phyloP scores from a whole-genome alignment of 2,113 vertebrate genomes.

The Sinocyclocheilus grahami region DNA sequence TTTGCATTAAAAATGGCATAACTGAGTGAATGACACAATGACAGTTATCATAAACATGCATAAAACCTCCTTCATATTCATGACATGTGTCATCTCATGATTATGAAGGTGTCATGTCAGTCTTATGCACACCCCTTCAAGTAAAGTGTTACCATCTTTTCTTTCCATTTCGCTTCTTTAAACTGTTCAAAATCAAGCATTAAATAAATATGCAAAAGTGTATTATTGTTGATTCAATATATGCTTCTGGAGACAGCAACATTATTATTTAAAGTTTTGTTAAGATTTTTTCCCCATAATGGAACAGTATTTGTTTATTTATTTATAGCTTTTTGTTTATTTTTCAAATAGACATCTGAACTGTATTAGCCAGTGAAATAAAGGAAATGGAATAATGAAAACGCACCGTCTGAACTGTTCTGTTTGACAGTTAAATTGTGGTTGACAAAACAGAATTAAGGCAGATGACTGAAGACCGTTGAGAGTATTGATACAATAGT shows the following conservation, averaged over 20 bases:
- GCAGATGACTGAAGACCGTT: too few relatives aligned
- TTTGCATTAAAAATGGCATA: too few relatives aligned
- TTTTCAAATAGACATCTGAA: background rate
- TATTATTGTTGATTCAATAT: slow-evolving; percentile 57
- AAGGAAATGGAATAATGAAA: background rate
- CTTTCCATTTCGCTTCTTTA: background rate
- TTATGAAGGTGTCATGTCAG: too few relatives aligned
- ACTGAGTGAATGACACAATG: too few relatives aligned
- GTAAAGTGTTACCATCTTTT: background rate
- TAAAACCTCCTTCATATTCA: too few relatives aligned
- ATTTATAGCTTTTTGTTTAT: background rate
- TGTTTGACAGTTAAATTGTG: background rate
- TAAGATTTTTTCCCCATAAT: background rate
- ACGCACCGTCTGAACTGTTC: background rate
- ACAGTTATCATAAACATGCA: too few relatives aligned
- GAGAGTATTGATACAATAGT: too few relatives aligned
- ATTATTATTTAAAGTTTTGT: slow-evolving; percentile 44
- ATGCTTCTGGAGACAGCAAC: slow-evolving; percentile 22
- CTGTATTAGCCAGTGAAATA: slow-evolving; percentile 39
- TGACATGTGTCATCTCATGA: too few relatives aligned
- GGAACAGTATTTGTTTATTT: slow-evolving; percentile 3
- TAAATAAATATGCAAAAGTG: slow-evolving; percentile 55
- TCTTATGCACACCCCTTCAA: too few relatives aligned
- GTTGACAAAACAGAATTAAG: background rate
- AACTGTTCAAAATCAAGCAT: slow-evolving; percentile 18